Evolutionary conservation across 2,888 invertebrate species (phyloP).

Genomic region (Lissocephala sabroskyi): DNA sequence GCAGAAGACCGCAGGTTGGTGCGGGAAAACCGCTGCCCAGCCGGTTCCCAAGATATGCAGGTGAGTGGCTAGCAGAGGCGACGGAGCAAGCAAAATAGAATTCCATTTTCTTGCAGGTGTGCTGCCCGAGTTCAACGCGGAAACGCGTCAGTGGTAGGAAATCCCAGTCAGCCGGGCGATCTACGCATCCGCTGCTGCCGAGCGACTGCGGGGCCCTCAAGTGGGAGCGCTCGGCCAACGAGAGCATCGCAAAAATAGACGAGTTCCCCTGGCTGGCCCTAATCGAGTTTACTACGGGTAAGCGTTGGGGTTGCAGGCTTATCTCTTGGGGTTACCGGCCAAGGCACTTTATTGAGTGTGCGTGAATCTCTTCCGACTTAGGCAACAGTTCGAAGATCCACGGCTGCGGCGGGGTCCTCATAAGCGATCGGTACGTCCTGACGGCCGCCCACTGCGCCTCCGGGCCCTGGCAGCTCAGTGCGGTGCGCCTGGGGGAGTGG

Average conservation of each 20-base stretch:
- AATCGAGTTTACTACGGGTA: constrained; percentile 40
- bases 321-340: too few species aligned
- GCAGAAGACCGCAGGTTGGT: constrained; percentile 28
- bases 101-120: constrained; percentile 25
- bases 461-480: constrained; percentile 16
- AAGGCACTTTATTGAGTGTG: too few species aligned
- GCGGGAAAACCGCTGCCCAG: constrained; percentile 38
- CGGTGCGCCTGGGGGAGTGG: constrained; percentile 47
- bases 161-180: constrained; percentile 6
- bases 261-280: constrained; percentile 49
- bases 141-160: neutral
- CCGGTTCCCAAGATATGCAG: constrained; percentile 14
- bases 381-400: constrained; percentile 38
- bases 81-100: neutral
- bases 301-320: constrained; percentile 4
- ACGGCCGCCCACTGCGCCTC: constrained; percentile 44
- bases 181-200: constrained; percentile 33
- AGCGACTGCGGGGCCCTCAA: constrained; percentile 29
- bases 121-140: constrained; percentile 31
- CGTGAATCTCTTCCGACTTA: constrained; percentile 3
- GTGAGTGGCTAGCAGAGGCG: too few species aligned
- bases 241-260: constrained; percentile 34
- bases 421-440: constrained; percentile 40
- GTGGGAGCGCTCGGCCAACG: constrained; percentile 32
- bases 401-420: constrained; percentile 48